A percentile compares a stretch with the other conserved stretches of the same genome.
These are phyloP conservation scores for Pipistrellus pipistrellus DNA, from an alignment of 2,797 vertebrate species.

Conservation along the genomic window DNA sequence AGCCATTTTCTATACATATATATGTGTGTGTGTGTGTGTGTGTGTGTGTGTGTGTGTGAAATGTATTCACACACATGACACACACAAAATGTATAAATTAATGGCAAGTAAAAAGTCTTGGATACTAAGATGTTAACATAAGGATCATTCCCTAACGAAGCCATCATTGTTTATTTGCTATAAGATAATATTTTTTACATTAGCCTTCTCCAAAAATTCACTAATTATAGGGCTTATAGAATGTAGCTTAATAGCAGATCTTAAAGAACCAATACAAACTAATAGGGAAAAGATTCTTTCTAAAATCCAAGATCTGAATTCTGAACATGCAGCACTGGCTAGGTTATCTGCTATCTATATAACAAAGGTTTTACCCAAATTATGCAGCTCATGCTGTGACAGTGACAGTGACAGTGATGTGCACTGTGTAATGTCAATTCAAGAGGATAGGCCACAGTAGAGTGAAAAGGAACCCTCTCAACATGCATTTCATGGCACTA, in stretches of 20 bases:
- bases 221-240: background rate
- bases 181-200: slow-evolving; percentile 41
- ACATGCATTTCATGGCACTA: background rate
- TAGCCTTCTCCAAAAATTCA: background rate
- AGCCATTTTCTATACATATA: background rate
- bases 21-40: too few species aligned
- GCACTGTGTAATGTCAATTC: slow-evolving; percentile 29
- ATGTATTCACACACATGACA: background rate
- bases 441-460: slow-evolving; percentile 66
- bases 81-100: background rate
- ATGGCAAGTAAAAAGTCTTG: background rate
- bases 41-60: too few species aligned
- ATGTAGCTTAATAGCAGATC: slow-evolving; percentile 24
- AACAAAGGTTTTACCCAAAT: slow-evolving; percentile 67
- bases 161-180: background rate
- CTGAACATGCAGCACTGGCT: background rate
- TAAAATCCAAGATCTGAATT: slow-evolving; percentile 55
- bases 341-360: slow-evolving; percentile 49
- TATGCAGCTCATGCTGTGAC: slow-evolving; percentile 58
- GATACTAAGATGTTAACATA: slow-evolving; percentile 4
- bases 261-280: slow-evolving; percentile 56
- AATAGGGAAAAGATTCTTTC: background rate
- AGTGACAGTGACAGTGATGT: slow-evolving; percentile 62
- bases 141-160: background rate
- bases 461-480: slow-evolving; percentile 66